These are phyloP conservation scores for Microcebus murinus DNA, from an alignment of 2,113 vertebrate species.

Conservation along the genomic window DNA sequence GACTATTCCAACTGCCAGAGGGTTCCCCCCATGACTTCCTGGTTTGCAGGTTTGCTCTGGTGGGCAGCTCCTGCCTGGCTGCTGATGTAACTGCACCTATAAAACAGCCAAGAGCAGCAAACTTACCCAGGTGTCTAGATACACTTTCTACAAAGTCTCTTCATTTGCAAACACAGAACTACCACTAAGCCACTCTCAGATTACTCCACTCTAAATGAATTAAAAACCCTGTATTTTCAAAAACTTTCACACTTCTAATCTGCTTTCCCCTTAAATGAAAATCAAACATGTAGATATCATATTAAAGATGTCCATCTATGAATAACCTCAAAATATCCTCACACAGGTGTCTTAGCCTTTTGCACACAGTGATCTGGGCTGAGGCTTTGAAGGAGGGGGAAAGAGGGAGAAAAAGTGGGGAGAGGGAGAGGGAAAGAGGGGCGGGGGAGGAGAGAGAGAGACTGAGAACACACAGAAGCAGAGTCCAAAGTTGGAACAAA, in stretches of 20 bases:
- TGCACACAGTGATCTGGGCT: background rate
- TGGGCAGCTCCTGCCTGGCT: background rate
- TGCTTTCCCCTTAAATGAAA: background rate
- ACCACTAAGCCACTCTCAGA: background rate
- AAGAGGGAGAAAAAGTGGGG: too few relatives aligned
- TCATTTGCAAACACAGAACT: background rate
- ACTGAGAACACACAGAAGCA: background rate
- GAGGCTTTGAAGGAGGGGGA: background rate
- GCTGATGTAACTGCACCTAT: background rate
- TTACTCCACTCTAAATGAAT: background rate
- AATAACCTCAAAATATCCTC: background rate
- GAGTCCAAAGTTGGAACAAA: background rate
- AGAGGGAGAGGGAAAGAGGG: rapidly evolving
- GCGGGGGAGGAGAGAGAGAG: too few relatives aligned
- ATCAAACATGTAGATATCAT: background rate
- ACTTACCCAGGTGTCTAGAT: background rate
- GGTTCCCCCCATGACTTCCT: background rate
- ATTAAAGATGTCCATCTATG: background rate
- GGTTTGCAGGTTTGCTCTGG: background rate
- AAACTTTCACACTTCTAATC: background rate
- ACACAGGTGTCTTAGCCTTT: background rate
- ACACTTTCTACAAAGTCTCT: background rate
- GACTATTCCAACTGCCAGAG: background rate
- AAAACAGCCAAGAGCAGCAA: background rate
- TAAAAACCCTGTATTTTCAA: background rate